phyloP scores from a whole-genome alignment of 1,140 invertebrate genomes.

The Lanistes nyassanus region DNA sequence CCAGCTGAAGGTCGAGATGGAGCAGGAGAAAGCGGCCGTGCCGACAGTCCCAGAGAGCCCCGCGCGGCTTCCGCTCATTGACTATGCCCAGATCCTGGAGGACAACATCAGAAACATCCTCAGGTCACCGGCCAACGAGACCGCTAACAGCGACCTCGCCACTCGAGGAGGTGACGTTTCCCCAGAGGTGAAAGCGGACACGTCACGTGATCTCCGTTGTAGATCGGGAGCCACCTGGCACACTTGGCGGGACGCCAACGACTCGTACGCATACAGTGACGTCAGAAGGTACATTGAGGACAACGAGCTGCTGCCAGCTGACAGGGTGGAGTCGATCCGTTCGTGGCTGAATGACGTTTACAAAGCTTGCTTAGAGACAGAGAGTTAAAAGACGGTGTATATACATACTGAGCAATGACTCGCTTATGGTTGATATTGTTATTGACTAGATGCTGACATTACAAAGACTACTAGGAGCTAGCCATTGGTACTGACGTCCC shows the following conservation, averaged over 20 bases:
- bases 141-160: no score
- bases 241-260: conserved; percentile 58
- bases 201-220: background rate
- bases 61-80: background rate
- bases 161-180: no score
- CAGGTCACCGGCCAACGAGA: no score
- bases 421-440: no score
- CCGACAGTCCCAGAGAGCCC: background rate
- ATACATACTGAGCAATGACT: no score
- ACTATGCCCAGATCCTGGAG: conserved; percentile 22
- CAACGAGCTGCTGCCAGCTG: conserved; percentile 55
- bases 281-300: conserved; percentile 59
- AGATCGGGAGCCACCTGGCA: conserved; percentile 52
- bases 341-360: conserved; percentile 54
- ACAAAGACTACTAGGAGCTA: no score
- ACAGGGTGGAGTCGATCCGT: conserved; percentile 51
- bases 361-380: conserved; percentile 28
- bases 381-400: background rate
- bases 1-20: conserved; percentile 26
- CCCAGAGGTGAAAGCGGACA: no score
- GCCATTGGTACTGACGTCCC: no score
- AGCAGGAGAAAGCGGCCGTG: background rate
- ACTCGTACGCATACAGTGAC: conserved; percentile 59
- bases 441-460: no score
- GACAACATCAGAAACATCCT: conserved; percentile 17